phyloP scores from a whole-genome alignment of 2,113 vertebrate species.

The Dromas ardeola region DNA sequence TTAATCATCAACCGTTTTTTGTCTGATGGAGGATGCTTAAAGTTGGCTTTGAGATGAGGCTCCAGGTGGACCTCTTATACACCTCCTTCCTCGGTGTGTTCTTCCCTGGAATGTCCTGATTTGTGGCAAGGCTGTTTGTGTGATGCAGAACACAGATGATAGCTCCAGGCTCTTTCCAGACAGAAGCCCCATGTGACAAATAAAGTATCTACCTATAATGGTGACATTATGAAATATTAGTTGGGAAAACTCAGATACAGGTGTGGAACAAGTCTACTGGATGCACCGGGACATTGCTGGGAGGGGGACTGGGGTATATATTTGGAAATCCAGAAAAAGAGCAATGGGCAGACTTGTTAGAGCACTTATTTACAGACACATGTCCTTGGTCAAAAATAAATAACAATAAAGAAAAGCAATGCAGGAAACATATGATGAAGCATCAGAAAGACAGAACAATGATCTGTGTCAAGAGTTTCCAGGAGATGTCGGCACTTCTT shows the following conservation, averaged over 20 bases:
- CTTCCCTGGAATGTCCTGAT: background rate
- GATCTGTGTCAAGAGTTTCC: background rate
- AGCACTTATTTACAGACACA: background rate
- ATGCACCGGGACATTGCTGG: background rate
- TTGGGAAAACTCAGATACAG: too few relatives aligned
- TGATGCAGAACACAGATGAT: background rate
- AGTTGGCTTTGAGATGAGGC: background rate
- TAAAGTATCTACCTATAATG: background rate
- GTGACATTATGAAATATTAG: background rate
- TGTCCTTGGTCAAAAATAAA: background rate
- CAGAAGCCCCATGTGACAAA: background rate
- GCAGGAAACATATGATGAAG: conserved; percentile 1
- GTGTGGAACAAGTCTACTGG: background rate
- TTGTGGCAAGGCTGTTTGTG: background rate
- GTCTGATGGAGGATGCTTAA: background rate
- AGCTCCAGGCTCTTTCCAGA: background rate
- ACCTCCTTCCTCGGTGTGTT: background rate
- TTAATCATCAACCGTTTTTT: background rate
- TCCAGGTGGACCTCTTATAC: background rate
- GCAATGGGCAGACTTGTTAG: background rate
- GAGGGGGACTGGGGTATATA: background rate
- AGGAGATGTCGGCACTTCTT: background rate
- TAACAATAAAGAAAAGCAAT: background rate
- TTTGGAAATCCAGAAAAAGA: background rate
- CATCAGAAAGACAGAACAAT: background rate